Conservation (phyloP, 2,797 vertebrate species). For the Anguilla anguilla region DNA sequence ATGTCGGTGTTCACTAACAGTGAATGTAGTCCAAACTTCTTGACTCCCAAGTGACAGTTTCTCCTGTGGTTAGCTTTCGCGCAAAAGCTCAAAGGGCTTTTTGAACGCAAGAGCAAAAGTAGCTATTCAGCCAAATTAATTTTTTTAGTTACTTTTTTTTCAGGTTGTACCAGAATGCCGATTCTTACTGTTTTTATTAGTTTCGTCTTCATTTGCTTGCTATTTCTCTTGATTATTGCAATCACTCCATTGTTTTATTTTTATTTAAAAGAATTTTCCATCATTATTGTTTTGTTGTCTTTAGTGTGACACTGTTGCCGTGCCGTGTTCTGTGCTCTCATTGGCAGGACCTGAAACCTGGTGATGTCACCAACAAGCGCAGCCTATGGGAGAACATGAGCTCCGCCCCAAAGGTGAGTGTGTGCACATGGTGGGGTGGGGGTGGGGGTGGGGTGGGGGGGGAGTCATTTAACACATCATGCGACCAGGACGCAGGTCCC, state of each 20-base stretch:
- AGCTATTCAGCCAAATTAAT: too few species aligned
- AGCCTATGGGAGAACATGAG: conserved; percentile 92
- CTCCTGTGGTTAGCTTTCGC: too few species aligned
- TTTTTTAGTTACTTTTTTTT: too few species aligned
- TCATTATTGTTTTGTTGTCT: not conserved
- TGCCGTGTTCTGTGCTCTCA: conserved; percentile 28
- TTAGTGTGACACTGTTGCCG: not conserved
- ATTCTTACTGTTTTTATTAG: not conserved
- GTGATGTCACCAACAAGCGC: conserved; percentile 84
- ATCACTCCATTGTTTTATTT: not conserved
- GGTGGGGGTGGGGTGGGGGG: too few species aligned
- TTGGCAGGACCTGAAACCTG: conserved; percentile 85
- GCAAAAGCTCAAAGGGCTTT: too few species aligned
- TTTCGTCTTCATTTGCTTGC: not conserved
- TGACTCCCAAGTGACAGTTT: too few species aligned
- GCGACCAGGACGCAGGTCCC: not conserved
- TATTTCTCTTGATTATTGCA: not conserved
- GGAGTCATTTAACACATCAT: not conserved
- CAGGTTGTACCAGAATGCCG: not conserved
- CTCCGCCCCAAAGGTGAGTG: conserved; percentile 74
- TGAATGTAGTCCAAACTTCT: too few species aligned
- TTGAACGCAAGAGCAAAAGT: too few species aligned
- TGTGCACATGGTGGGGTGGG: not conserved
- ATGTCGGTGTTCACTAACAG: too few species aligned
- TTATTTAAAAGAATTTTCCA: not conserved